These are phyloP conservation scores for Epizoanthus scotinus DNA, from an alignment of 92 coral and sea anemone genomes.

Conservation along the genomic window DNA sequence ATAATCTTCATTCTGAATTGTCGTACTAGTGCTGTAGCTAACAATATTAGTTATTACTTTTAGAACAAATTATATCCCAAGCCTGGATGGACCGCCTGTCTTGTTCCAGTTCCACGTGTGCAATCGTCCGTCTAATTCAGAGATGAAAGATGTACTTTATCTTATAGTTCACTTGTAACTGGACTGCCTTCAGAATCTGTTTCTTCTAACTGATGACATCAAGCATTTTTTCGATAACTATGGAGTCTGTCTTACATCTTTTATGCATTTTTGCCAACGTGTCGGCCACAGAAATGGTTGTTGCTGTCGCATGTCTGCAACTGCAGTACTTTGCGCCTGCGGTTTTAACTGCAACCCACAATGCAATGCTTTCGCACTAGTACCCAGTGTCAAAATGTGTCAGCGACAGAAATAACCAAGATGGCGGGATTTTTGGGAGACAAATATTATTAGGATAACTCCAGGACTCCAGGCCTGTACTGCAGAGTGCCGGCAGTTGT, in stretches of 20 bases:
- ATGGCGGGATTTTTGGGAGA: conserved; percentile 76
- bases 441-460: conserved; percentile 12
- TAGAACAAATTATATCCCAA: too few species aligned
- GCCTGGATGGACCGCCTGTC: too few species aligned
- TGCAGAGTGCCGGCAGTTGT: background rate
- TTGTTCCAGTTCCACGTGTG: too few species aligned
- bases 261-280: conserved; percentile 19
- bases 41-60: too few species aligned
- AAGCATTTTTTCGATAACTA: background rate
- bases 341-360: conserved; percentile 30
- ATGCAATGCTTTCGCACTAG: conserved; percentile 32
- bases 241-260: background rate
- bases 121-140: too few species aligned
- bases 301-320: too few species aligned
- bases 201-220: background rate
- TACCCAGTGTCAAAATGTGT: conserved; percentile 41
- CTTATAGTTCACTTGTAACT: background rate
- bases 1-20: conserved; percentile 6
- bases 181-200: background rate
- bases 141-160: too few species aligned
- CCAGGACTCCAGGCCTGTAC: too few species aligned
- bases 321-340: conserved; percentile 1
- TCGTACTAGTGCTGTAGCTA: too few species aligned
- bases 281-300: background rate
- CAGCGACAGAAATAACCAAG: conserved; percentile 69